These are phyloP conservation scores for Setipinna tenuifilis DNA, from an alignment of 2,797 vertebrate genomes.

Conservation along the genomic window DNA sequence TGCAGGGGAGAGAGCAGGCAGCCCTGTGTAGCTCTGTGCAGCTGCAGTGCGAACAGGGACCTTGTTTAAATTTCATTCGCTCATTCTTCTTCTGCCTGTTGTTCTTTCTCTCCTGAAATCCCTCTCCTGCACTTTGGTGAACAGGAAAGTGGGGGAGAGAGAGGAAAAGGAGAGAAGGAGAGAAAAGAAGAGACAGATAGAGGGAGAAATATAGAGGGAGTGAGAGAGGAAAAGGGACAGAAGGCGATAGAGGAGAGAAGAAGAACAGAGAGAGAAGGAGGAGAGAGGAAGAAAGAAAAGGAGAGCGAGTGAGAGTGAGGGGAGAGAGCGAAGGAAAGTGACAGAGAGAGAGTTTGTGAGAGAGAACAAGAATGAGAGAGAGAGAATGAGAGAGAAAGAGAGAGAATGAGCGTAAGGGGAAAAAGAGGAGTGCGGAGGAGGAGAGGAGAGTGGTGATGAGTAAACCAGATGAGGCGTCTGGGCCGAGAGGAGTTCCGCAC, in stretches of 20 bases:
- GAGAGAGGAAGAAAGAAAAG: not conserved
- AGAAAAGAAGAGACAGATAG: not conserved
- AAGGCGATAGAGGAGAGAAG: not conserved
- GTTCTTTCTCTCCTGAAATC: not conserved
- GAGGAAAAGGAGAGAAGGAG: not conserved
- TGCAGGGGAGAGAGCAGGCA: not conserved
- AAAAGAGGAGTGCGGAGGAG: too few species aligned
- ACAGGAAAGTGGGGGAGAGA: not conserved
- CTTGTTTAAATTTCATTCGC: not conserved
- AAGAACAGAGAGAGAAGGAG: not conserved
- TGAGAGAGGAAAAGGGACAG: not conserved
- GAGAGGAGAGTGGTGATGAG: too few species aligned
- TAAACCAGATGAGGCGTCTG: too few species aligned
- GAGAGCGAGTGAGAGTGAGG: not conserved
- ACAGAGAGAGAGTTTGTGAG: not conserved
- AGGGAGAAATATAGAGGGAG: not conserved
- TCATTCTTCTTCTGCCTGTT: not conserved
- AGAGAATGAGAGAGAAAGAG: too few species aligned
- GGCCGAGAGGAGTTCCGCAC: not conserved
- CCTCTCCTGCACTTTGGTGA: slow-evolving; percentile 1
- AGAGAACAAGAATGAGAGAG: too few species aligned
- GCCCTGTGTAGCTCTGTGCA: not conserved
- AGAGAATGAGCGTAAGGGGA: too few species aligned
- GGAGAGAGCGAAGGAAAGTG: not conserved
- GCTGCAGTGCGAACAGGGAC: not conserved